Base-by-base conservation (phyloP, 2,888 invertebrate species). In the Philaethria dido region DNA sequence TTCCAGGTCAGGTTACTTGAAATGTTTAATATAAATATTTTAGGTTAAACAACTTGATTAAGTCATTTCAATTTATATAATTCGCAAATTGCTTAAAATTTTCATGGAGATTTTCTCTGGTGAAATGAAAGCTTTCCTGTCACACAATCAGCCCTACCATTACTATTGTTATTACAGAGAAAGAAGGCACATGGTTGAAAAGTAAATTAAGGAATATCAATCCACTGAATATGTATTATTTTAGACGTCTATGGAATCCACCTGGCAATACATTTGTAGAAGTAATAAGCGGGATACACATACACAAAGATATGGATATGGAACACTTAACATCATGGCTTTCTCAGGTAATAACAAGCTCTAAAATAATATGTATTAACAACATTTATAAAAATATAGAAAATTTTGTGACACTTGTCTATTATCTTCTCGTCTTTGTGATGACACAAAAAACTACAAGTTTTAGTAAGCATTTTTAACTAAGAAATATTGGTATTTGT, bases 171-270 rank as follows among this genome's bases (percentile, higher is more conserved):
- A 47, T 72, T 73, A 63, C 82, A 93, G 93, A 84, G 67, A 84
- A 83, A 64, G 89, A 92, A 76, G 76, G 74, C n/a, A 77, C 71
- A 45, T 93, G 92, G 92, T 71, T 93, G 48, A 86, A 81, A 66
- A 76, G 74, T 45, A 90, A 87, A 73, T 61, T 93, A 36, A 80
- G 73, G 18, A 82, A 83, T 60, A 74, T 87, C 71, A 80, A 84
- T 42, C 86, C 89, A 8, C 72, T 90, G 50, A 93, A 92, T 71
- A 83, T 83, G 78, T 89, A 86, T 75, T 93, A 92, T 74, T 92
- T 83, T 72, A 85, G 83, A 71, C 72, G 74, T 22, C 75, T 93
- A n/a, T 88, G 89, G 88, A 81, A 83, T 33, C 80, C 83, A 0
- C 84, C 81, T 0, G 84, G 85, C 0, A 74, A 75, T 8, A 86